Percentiles rank a stretch among this genome's conserved stretches.
These are phyloP conservation scores for Lissonota sp. DNA, from an alignment of 2,888 invertebrate species.

Conservation along the genomic window DNA sequence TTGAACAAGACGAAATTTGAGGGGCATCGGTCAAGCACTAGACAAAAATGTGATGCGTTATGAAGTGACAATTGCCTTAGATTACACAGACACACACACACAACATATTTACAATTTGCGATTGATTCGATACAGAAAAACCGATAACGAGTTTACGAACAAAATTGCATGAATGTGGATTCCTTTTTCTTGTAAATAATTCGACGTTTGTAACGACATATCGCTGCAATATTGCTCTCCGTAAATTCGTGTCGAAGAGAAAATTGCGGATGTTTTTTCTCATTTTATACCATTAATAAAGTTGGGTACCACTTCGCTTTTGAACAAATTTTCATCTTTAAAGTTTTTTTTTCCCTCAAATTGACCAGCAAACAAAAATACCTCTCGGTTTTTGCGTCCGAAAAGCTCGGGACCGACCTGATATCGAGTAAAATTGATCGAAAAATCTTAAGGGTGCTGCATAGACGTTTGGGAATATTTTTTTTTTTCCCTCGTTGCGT, in stretches of 20 bases:
- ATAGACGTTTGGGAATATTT: neutral
- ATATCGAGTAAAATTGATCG: neutral
- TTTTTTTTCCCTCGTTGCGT: slow-evolving; percentile 23
- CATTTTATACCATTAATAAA: slow-evolving; percentile 78
- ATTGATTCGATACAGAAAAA: neutral
- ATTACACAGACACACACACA: slow-evolving; percentile 19
- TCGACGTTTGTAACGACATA: slow-evolving; percentile 66
- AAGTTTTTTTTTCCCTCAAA: neutral
- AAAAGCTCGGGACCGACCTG: neutral
- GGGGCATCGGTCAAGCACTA: slow-evolving; percentile 44
- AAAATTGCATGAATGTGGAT: slow-evolving; percentile 58
- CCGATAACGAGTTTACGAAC: slow-evolving; percentile 20
- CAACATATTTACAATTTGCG: neutral
- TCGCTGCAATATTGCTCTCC: slow-evolving; percentile 62
- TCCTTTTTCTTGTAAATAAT: slow-evolving; percentile 57
- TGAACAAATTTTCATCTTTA: slow-evolving; percentile 28
- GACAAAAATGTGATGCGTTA: slow-evolving; percentile 58
- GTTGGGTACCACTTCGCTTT: slow-evolving; percentile 71
- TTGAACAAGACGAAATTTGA: neutral
- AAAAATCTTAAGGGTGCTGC: neutral
- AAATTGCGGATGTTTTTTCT: slow-evolving; percentile 53
- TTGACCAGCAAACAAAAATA: neutral
- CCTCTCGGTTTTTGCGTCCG: neutral
- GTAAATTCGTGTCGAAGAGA: slow-evolving; percentile 20
- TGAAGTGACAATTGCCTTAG: slow-evolving; percentile 55